Base-by-base conservation (phyloP, 2,888 invertebrate genomes). In the Germaria angustata region DNA sequence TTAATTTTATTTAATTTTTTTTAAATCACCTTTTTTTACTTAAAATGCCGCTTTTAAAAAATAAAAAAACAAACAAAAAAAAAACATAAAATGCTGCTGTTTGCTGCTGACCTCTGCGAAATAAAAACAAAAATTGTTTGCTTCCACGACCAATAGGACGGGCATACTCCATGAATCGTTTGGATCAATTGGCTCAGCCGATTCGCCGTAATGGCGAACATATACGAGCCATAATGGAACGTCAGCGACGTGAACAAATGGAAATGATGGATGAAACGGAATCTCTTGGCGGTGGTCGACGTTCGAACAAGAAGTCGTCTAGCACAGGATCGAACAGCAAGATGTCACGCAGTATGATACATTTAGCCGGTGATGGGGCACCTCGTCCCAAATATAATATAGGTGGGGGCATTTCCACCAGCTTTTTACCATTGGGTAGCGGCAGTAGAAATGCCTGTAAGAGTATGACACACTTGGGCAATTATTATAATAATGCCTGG, bases 161-260 rank as follows among this genome's bases (percentile, higher is more conserved):
- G 94, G 97, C 97, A 90, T 95, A 95, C 93, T 97, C 97, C 92
- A 97, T 97, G 97, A 96, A 97, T 90, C 95, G 97, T 88, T 94
- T 97, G 93, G 97, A 97, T 94, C 94, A 95, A 91, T 93, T 95
- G 91, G 93, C 95, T 87, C 94, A 94, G 92, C 95, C 95, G 86
- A 93, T 95, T 87, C 92, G 93, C 87, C 93, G 93, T 73, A 90
- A 91, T 87, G 91, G 91, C 71, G 91, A 91, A 85, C 91, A 91
- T 86, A 90, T 91, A 79, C 89, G 90, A 82, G 89, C 91, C 34
- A 88, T 91, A 77, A 85, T 91, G 86, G 91, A 91, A 85, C 89
- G 91, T 75, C 90, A 91, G 82, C 87, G 90, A 73, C 90, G 90
- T 55, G 90, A 91, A 73, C 88, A 88, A 41, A 86, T 90, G 87